Conservation (phyloP, 2,113 vertebrate species). For the Eulemur macaco region DNA sequence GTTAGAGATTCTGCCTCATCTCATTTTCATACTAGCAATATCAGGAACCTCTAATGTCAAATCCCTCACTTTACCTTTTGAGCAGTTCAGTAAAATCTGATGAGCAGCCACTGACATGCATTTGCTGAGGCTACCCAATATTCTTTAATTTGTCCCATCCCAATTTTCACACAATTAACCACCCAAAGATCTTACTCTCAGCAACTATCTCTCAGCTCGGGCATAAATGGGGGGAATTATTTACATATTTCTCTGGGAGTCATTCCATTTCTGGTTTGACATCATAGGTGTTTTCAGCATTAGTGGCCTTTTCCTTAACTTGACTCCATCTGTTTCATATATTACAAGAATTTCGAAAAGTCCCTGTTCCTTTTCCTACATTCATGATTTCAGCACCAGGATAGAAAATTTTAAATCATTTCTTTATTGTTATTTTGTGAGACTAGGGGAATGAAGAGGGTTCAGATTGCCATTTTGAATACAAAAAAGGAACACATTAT, state of each 20-base stretch:
- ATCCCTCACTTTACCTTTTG: not conserved
- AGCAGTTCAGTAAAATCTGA: not conserved
- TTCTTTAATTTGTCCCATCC: not conserved
- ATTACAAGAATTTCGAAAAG: not conserved
- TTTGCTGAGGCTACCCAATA: not conserved
- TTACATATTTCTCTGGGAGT: not conserved
- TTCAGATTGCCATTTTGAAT: not conserved
- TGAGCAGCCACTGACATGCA: not conserved
- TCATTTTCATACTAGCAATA: not conserved
- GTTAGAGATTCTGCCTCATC: not conserved
- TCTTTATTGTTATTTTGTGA: not conserved
- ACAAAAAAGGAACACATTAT: not conserved
- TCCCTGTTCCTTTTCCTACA: not conserved
- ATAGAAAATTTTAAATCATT: not conserved
- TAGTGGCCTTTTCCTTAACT: not conserved
- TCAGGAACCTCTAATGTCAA: not conserved
- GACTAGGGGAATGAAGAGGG: not conserved
- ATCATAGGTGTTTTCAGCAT: not conserved
- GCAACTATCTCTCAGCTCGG: not conserved
- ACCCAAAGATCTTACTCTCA: not conserved
- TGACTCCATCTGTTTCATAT: not conserved
- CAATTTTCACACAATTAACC: not conserved
- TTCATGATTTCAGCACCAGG: not conserved
- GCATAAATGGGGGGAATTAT: not conserved
- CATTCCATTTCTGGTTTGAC: not conserved